A percentile compares a stretch with the other conserved stretches of the same genome.
Evolutionary conservation across 1,140 invertebrate genomes (phyloP).

Genomic region (Sinonovacula constricta): DNA sequence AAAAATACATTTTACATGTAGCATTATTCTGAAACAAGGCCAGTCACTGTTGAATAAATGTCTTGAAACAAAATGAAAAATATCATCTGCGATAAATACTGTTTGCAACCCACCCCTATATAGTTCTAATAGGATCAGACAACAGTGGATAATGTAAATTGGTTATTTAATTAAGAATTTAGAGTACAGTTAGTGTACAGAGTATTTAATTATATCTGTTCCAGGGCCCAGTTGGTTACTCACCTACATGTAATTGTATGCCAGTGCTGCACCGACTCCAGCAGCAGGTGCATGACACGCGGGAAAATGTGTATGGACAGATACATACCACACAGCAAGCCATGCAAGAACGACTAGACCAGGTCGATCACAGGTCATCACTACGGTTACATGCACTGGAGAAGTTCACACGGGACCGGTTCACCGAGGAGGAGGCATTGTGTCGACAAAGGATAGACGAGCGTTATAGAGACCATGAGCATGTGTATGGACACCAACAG

Average conservation of each 20-base stretch:
- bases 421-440: slow-evolving; percentile 62
- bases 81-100: too few relatives aligned
- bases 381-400: slow-evolving; percentile 83
- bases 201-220: too few relatives aligned
- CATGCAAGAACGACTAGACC: slow-evolving; percentile 88
- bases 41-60: too few relatives aligned
- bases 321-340: slow-evolving; percentile 89
- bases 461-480: slow-evolving; percentile 58
- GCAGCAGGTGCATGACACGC: slow-evolving; percentile 89
- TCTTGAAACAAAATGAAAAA: too few relatives aligned
- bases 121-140: too few relatives aligned
- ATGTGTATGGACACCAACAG: slow-evolving; percentile 53
- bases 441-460: slow-evolving; percentile 62
- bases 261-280: slow-evolving; percentile 93
- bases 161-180: too few relatives aligned
- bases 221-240: slow-evolving; percentile 91
- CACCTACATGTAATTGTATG: slow-evolving; percentile 89
- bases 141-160: too few relatives aligned
- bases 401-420: slow-evolving; percentile 64
- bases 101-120: too few relatives aligned
- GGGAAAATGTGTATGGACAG: slow-evolving; percentile 90
- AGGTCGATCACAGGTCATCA: slow-evolving; percentile 87
- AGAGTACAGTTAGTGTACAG: too few relatives aligned
- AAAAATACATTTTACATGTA: too few relatives aligned
- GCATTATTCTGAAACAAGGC: too few relatives aligned